A percentile compares a stretch with the other conserved stretches of the same genome.
Evolutionary conservation across 2,113 vertebrate genomes (phyloP).

Genomic region (Casuarius casuarius): DNA sequence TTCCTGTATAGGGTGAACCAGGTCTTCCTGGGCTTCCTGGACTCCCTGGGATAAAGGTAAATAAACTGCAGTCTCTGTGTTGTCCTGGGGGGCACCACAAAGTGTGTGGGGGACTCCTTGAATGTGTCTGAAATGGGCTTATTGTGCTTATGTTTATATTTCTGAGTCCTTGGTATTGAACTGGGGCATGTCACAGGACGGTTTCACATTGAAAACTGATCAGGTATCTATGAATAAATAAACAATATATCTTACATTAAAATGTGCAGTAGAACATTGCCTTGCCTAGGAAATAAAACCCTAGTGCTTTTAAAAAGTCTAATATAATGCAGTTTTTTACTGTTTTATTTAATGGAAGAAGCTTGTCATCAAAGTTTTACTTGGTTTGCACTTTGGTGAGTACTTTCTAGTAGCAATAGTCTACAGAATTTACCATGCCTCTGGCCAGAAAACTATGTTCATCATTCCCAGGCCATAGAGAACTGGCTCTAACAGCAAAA

Average conservation of each 20-base stretch:
- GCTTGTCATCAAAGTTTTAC: not conserved
- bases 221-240: not conserved
- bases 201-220: not conserved
- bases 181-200: not conserved
- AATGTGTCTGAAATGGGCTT: not conserved
- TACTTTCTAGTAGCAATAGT: slow-evolving; percentile 6
- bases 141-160: not conserved
- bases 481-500: not conserved
- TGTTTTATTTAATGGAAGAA: not conserved
- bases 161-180: not conserved
- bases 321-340: not conserved
- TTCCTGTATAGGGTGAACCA: slow-evolving; percentile 98
- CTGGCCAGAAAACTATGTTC: not conserved
- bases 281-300: not conserved
- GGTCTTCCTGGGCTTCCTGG: slow-evolving; percentile 99
- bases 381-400: not conserved
- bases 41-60: slow-evolving; percentile 99
- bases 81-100: not conserved
- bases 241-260: not conserved
- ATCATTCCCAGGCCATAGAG: not conserved
- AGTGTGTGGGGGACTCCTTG: not conserved
- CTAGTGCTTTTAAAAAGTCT: not conserved
- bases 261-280: not conserved
- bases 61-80: slow-evolving; percentile 62
- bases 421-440: not conserved